A percentile compares a stretch with the other conserved stretches of the same genome.
phyloP scores from a whole-genome alignment of 2,113 vertebrate species.

The Falcunculus frontatus region DNA sequence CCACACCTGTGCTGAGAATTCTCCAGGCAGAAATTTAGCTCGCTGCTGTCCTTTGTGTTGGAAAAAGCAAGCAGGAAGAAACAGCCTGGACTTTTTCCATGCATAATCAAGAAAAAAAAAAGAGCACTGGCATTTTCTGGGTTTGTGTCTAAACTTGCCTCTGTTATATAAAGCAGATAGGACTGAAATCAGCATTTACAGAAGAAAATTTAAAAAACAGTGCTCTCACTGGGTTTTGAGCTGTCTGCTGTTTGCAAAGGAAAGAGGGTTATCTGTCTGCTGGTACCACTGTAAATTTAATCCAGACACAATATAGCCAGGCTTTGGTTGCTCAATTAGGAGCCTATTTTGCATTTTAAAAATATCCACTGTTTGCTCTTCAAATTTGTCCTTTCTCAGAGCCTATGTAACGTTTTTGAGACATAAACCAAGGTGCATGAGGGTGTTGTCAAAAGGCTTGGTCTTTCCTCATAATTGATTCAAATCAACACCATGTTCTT shows the following conservation, averaged over 20 bases:
- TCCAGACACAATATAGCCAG: neutral
- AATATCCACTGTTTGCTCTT: neutral
- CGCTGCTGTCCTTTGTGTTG: neutral
- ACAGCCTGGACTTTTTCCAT: neutral
- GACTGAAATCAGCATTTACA: neutral
- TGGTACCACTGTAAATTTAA: neutral
- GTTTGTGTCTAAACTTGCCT: neutral
- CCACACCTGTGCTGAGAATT: neutral
- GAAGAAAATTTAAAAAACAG: neutral
- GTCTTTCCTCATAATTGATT: neutral
- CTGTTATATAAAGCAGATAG: neutral
- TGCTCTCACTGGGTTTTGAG: neutral
- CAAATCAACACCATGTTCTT: neutral
- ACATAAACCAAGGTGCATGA: neutral
- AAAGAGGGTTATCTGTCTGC: neutral
- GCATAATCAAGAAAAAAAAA: neutral
- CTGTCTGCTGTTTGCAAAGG: neutral
- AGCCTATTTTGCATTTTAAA: neutral
- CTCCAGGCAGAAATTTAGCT: neutral
- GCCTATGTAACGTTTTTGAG: neutral
- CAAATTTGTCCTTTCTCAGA: neutral
- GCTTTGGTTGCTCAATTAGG: neutral
- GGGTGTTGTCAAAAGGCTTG: neutral
- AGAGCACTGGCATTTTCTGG: neutral
- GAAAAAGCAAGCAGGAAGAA: neutral